A percentile compares a stretch with the other conserved stretches of the same genome.
Evolutionary conservation across 2,797 vertebrate species (phyloP).

Genomic region (Lagocephalus sceleratus): DNA sequence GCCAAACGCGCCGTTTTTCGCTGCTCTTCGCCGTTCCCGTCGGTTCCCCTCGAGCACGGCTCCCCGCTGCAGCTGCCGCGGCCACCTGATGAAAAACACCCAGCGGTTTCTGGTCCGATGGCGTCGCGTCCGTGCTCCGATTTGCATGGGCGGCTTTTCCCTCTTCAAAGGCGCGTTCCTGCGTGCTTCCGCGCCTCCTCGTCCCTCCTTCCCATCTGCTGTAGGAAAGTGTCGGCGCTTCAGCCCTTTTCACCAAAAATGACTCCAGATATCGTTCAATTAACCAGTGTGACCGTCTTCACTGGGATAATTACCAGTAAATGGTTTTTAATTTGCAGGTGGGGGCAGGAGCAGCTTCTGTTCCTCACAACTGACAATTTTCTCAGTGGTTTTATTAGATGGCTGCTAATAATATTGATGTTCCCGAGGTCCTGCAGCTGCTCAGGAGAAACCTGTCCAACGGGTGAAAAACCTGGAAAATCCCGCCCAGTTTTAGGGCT

Average conservation of each 20-base stretch:
- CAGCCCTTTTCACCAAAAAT: background rate
- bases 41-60: background rate
- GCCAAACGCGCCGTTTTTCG: constrained; percentile 9
- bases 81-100: background rate
- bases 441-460: too few relatives aligned
- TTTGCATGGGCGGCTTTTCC: constrained; percentile 13
- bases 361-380: too few relatives aligned
- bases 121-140: constrained; percentile 13
- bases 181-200: background rate
- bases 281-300: background rate
- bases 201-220: constrained; percentile 33
- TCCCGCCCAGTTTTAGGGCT: background rate
- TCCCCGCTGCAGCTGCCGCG: background rate
- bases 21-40: background rate
- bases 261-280: background rate
- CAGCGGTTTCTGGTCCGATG: constrained; percentile 2
- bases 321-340: too few relatives aligned
- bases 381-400: too few relatives aligned
- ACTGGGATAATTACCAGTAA: too few relatives aligned
- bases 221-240: constrained; percentile 9
- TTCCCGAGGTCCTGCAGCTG: too few relatives aligned
- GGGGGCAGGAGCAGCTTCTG: too few relatives aligned
- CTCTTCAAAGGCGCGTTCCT: constrained; percentile 20
- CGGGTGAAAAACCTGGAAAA: too few relatives aligned
- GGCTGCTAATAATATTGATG: too few relatives aligned